Percentiles rank a stretch among this genome's conserved stretches.
phyloP scores from a whole-genome alignment of 2,888 invertebrate species.

The Willowsia nigromaculata region DNA sequence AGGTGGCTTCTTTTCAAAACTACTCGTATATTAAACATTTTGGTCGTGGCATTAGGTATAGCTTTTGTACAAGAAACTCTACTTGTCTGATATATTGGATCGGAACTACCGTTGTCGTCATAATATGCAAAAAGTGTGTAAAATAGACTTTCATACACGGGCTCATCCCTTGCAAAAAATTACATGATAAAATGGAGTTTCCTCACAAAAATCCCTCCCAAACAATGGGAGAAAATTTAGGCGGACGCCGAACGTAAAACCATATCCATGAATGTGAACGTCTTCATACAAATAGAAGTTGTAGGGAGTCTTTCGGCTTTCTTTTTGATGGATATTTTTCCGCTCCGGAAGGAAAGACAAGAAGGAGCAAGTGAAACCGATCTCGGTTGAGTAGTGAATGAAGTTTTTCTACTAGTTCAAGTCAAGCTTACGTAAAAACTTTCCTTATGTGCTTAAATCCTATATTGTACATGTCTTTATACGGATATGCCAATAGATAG shows the following conservation, averaged over 20 bases:
- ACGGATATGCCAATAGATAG: too few relatives aligned
- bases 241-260: background rate
- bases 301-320: slow-evolving; percentile 14
- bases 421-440: background rate
- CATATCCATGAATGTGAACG: background rate
- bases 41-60: background rate
- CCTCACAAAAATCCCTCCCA: background rate
- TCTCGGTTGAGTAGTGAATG: slow-evolving; percentile 13
- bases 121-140: background rate
- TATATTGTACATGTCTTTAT: background rate
- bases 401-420: slow-evolving; percentile 15
- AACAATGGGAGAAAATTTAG: background rate
- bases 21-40: slow-evolving; percentile 6
- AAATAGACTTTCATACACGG: background rate
- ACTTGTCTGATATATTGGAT: background rate
- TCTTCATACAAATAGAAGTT: background rate
- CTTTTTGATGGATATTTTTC: slow-evolving; percentile 43
- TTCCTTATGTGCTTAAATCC: background rate
- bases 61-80: background rate
- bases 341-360: slow-evolving; percentile 43
- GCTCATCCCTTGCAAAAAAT: background rate
- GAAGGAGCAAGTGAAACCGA: slow-evolving; percentile 49
- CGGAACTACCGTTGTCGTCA: background rate
- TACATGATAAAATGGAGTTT: slow-evolving; percentile 17
- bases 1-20: background rate